Base-by-base conservation (phyloP, 2,797 vertebrate species). In the Enteromius mattozi region DNA sequence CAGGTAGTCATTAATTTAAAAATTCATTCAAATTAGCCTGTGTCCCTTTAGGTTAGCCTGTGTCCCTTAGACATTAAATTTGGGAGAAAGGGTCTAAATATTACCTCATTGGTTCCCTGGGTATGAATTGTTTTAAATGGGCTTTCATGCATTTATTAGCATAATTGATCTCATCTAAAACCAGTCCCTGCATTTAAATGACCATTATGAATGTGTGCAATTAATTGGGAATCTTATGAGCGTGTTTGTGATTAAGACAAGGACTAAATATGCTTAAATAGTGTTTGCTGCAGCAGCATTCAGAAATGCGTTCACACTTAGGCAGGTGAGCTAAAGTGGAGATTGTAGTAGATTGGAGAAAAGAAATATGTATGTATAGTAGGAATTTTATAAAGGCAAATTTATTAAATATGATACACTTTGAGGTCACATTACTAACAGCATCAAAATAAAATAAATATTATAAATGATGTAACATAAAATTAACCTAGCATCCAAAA, bases 81-180 rank as follows among this genome's bases (percentile, higher is more conserved):
- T 82, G 17, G 61, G 37, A 70, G 84, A 86, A 84, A 85, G 75
- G 65, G 56, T 81, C 61, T 66, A 75, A 85, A 86, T 69, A 49
- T 85, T 27, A 68, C 40, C 6, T 27, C 68, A 27, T 42, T 51
- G 3, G 56, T 49, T 83, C 54, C 47, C 56, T 51, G 66, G 27
- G 61, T 76, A 79, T 76, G 81, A 82, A 75, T 86, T 74, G 71
- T 88, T 87, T 89, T 86, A 86, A 87, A 87, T 85, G 70, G 76
- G 85, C 79, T 89, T 89, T 86, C 75, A 40, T 87, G 85, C 85
- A 68, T 82, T 87, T 83, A 90, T 90, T 89, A 87, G 85, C 89
- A 90, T 90, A 90, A 89, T 89, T 89, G 76, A 88, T 87, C 86
- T 82, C 37, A 82, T 78, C 21, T 77, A 86, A 83, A 88, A 88